phyloP scores from a whole-genome alignment of 2,113 vertebrate species.

The Sorex fumeus region DNA sequence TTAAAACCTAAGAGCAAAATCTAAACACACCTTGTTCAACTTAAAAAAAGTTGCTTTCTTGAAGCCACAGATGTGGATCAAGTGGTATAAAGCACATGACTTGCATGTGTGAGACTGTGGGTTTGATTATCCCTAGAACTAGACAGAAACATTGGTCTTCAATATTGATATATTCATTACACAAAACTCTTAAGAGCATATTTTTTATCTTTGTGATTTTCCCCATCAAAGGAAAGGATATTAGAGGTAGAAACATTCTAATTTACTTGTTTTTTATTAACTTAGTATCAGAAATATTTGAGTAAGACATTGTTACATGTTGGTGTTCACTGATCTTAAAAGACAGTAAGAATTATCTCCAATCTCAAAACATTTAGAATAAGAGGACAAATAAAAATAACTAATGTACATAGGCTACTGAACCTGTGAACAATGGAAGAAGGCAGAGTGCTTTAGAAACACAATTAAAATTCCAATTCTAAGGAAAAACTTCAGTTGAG shows the following conservation, averaged over 20 bases:
- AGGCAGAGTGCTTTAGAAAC: conserved; percentile 19
- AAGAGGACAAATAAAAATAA: background rate
- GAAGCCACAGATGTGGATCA: too few relatives aligned
- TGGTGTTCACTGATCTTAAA: too few relatives aligned
- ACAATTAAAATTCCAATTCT: background rate
- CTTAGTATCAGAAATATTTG: too few relatives aligned
- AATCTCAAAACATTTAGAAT: conserved; percentile 6
- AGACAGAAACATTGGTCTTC: too few relatives aligned
- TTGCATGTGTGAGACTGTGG: too few relatives aligned
- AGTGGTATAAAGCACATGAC: too few relatives aligned
- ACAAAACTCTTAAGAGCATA: conserved; percentile 17
- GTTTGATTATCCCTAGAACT: too few relatives aligned
- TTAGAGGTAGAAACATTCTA: too few relatives aligned
- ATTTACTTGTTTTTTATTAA: too few relatives aligned
- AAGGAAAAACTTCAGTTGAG: conserved; percentile 38
- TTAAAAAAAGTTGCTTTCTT: conserved; percentile 54
- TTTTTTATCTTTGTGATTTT: background rate
- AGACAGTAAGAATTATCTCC: background rate
- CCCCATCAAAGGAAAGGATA: too few relatives aligned
- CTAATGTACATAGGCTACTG: background rate
- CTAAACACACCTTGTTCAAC: conserved; percentile 48
- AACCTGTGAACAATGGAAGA: background rate
- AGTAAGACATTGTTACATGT: too few relatives aligned
- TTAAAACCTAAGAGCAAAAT: conserved; percentile 46
- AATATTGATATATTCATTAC: background rate